These are phyloP conservation scores for Cryptotis parvus DNA, from an alignment of 2,113 vertebrate genomes.

Conservation along the genomic window DNA sequence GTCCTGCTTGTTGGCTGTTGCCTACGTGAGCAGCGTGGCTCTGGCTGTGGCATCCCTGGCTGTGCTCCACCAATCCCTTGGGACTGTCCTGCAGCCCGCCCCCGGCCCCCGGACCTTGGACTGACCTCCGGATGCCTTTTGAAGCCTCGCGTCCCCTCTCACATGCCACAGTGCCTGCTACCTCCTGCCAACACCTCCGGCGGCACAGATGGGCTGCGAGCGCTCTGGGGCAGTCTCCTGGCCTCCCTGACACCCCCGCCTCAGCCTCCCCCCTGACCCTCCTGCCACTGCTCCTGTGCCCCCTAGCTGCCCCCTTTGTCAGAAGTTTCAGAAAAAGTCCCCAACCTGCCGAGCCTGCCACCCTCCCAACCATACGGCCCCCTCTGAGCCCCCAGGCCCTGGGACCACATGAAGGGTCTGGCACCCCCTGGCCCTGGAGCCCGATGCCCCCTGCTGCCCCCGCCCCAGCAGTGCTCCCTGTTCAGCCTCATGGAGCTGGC, in stretches of 20 bases:
- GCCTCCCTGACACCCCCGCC: slow-evolving; percentile 87
- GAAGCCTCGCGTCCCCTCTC: slow-evolving; percentile 63
- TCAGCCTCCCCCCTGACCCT: slow-evolving; percentile 64
- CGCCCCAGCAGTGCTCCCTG: slow-evolving; percentile 84
- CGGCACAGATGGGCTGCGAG: slow-evolving; percentile 80
- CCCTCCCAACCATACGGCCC: slow-evolving; percentile 86
- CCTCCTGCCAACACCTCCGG: slow-evolving; percentile 76
- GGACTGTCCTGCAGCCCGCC: slow-evolving; percentile 78
- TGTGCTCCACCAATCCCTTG: slow-evolving; percentile 90
- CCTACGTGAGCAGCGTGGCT: slow-evolving; percentile 95
- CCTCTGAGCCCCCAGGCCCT: not conserved
- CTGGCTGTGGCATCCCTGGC: slow-evolving; percentile 91
- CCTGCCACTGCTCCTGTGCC: slow-evolving; percentile 65
- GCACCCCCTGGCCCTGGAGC: slow-evolving; percentile 47
- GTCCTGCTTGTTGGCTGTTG: slow-evolving; percentile 93
- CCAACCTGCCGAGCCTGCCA: slow-evolving; percentile 80
- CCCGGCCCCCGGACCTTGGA: slow-evolving; percentile 26
- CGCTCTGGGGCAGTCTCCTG: slow-evolving; percentile 92
- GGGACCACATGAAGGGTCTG: slow-evolving; percentile 52
- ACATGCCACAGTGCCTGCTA: slow-evolving; percentile 42
- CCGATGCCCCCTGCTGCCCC: slow-evolving; percentile 67
- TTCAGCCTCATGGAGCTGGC: slow-evolving; percentile 85
- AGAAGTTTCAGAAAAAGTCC: slow-evolving; percentile 76
- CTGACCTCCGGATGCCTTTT: slow-evolving; percentile 60
- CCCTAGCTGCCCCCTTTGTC: slow-evolving; percentile 84